Evolutionary conservation across 2,113 vertebrate species (phyloP).

Genomic region (Campylorhamphus procurvoides): DNA sequence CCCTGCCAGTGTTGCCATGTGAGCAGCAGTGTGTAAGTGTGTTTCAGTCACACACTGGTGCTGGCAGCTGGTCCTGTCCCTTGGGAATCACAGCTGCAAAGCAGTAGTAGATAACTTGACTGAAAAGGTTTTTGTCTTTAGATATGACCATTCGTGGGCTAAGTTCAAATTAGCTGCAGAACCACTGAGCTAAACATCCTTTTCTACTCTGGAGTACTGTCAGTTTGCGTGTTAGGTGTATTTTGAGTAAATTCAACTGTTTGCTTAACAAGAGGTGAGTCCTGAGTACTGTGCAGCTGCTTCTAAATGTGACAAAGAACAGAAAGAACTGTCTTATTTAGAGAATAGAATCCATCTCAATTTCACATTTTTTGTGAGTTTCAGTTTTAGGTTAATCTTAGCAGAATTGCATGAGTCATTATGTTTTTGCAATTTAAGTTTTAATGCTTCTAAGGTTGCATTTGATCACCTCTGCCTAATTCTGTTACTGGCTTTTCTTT

Average conservation of each 20-base stretch:
- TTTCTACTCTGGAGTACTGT: background rate
- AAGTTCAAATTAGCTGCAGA: background rate
- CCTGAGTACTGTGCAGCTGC: background rate
- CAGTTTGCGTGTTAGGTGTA: background rate
- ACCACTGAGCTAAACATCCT: background rate
- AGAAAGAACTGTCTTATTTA: background rate
- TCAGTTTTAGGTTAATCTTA: background rate
- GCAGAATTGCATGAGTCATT: background rate
- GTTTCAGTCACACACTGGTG: background rate
- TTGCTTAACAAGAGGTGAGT: background rate
- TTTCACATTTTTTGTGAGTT: background rate
- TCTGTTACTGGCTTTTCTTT: background rate
- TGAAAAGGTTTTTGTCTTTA: background rate
- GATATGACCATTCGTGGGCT: background rate
- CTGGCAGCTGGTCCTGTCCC: background rate
- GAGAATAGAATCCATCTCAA: background rate
- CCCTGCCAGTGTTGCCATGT: rapidly evolving
- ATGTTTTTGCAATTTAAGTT: background rate
- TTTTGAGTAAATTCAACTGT: background rate
- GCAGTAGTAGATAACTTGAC: background rate
- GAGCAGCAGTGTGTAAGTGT: background rate
- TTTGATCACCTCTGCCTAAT: background rate
- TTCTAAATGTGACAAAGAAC: background rate
- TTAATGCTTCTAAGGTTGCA: background rate
- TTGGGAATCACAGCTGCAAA: background rate